These are phyloP conservation scores for Dinoponera quadriceps DNA, from an alignment of 1,140 invertebrate genomes.

Conservation along the genomic window DNA sequence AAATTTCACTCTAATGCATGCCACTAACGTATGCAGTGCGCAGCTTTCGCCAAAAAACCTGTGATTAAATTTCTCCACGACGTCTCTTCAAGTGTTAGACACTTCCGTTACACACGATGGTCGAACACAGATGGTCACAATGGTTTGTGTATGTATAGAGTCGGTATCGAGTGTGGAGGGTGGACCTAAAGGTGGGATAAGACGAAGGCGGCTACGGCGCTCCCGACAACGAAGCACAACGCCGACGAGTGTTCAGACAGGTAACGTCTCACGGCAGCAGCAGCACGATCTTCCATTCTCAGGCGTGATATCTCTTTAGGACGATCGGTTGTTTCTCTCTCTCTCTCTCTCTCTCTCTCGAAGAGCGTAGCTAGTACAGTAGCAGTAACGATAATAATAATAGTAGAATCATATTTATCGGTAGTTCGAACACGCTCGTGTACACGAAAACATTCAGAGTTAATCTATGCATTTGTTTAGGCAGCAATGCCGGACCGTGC, in stretches of 20 bases:
- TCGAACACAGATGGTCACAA: constrained; percentile 84
- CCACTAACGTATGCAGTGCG: constrained; percentile 72
- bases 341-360: too few relatives aligned
- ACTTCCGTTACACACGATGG: constrained; percentile 29
- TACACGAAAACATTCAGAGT: constrained; percentile 52
- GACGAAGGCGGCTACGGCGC: constrained; percentile 80
- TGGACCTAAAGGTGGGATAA: constrained; percentile 85
- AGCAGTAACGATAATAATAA: too few relatives aligned
- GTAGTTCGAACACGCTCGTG: constrained; percentile 11
- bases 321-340: constrained; percentile 72
- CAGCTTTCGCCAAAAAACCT: constrained; percentile 60
- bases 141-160: constrained; percentile 85
- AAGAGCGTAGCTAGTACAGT: not conserved
- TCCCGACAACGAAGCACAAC: constrained; percentile 83
- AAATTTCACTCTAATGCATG: constrained; percentile 72
- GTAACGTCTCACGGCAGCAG: constrained; percentile 68
- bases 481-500: constrained; percentile 81
- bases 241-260: constrained; percentile 79
- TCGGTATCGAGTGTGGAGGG: constrained; percentile 88
- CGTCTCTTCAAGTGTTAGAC: constrained; percentile 46
- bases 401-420: not conserved
- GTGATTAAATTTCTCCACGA: constrained; percentile 35
- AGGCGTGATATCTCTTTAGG: constrained; percentile 61
- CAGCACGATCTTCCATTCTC: too few relatives aligned
- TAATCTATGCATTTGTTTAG: constrained; percentile 77